phyloP scores from a whole-genome alignment of 2,113 vertebrate genomes.

The Copsychus sechellarum region DNA sequence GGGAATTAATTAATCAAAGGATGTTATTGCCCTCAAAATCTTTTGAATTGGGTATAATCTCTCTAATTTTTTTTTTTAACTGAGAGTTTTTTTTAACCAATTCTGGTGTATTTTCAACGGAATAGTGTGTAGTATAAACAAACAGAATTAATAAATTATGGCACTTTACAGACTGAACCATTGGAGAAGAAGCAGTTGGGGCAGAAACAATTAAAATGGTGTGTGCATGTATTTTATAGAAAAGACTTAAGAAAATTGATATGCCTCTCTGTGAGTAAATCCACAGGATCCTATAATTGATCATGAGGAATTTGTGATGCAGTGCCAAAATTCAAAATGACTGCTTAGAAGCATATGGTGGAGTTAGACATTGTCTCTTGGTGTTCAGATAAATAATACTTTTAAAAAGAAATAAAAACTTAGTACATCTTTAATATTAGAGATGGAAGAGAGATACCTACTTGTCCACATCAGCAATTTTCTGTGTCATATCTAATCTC shows the following conservation, averaged over 20 bases:
- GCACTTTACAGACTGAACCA: background rate
- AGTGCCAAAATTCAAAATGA: background rate
- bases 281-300: background rate
- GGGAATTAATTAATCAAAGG: background rate
- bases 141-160: background rate
- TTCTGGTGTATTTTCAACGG: background rate
- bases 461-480: background rate
- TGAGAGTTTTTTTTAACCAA: background rate
- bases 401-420: background rate
- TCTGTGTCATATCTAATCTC: background rate
- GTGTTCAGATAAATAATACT: background rate
- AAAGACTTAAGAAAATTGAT: background rate
- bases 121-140: background rate
- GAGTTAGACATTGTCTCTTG: background rate
- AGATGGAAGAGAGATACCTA: background rate
- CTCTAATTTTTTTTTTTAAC: background rate
- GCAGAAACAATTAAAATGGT: background rate
- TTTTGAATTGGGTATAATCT: background rate
- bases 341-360: background rate
- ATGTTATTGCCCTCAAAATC: background rate
- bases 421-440: background rate
- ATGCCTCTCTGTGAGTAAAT: background rate
- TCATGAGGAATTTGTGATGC: background rate
- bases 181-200: background rate
- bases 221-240: background rate